Evolutionary conservation across 2,888 invertebrate genomes (phyloP), one percentile per base, ranked within the genome.

Genomic region (Pheosia gnoma): DNA sequence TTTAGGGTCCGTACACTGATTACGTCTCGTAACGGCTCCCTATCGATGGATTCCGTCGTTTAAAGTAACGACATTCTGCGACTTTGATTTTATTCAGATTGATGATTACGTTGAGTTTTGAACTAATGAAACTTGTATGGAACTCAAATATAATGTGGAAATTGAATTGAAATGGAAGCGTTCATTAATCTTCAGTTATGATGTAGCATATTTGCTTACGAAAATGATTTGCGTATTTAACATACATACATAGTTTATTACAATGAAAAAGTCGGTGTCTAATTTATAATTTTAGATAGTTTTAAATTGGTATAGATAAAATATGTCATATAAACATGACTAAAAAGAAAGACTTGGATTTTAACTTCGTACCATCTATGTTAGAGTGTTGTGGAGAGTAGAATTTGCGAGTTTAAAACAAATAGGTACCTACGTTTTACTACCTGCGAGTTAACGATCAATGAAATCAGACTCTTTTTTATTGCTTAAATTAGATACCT

Each of bases 1-100:
- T 87, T 85, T 81, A 80, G 78, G 78, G 75, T 69, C 79, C 76
- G 78, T 75, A 78, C 82, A 79, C 75, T 83, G 83, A 85, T 81
- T 85, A 79, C 81, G 77, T 75, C 77, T 76, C 73, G 77, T 73
- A 75, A 78, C 68, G 67, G 71, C 73, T 72, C 62, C 71, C 67
- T 62, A 75, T 72, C 65, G 73, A 75, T 63, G 64, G 60, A 74
- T 65, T 65, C 59, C 69, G 65, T 65, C 61, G 57, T 63, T 70
- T 67, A 70, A 63, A 58, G 62, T 69, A 68, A 61, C 55, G 62
- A 66, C 59, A 62, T 64, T 58, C 74, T 74, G 74, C 64, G 59
- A 63, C 25, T 53, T 57, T 66, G 66, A 66, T 71, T 68, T 64
- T 65, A 58, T 39, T 65, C 58, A 11, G 5, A 54, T 39, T 25